A percentile compares a stretch with the other conserved stretches of the same genome.
Evolutionary conservation across 2,113 vertebrate genomes (phyloP).

Genomic region (Echinops telfairi): DNA sequence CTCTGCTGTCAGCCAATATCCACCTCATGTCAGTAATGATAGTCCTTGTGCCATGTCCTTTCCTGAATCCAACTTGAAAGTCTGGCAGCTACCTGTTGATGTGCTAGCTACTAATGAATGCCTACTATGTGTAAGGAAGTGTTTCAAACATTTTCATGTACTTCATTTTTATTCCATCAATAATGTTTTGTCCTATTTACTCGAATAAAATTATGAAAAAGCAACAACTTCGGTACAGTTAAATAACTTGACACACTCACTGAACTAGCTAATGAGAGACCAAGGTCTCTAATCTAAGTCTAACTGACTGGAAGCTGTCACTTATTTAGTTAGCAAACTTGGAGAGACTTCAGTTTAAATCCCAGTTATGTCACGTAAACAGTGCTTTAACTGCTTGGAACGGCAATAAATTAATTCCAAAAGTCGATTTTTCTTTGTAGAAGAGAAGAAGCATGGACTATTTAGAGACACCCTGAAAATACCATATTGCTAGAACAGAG

Average conservation of each 20-base stretch:
- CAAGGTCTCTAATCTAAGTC: not conserved
- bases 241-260: not conserved
- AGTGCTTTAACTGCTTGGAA: not conserved
- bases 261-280: not conserved
- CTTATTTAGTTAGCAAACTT: slow-evolving; percentile 19
- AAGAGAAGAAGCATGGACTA: not conserved
- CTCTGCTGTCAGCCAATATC: too few relatives aligned
- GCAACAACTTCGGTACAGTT: not conserved
- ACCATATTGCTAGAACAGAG: not conserved
- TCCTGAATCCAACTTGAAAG: too few relatives aligned
- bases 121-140: too few relatives aligned
- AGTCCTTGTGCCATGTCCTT: too few relatives aligned
- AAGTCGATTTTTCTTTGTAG: not conserved
- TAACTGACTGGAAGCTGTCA: not conserved
- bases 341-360: not conserved
- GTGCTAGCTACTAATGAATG: too few relatives aligned
- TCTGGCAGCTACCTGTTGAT: too few relatives aligned
- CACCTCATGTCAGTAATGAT: too few relatives aligned
- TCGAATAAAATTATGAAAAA: slow-evolving; percentile 42
- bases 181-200: not conserved
- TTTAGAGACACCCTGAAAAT: not conserved
- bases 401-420: slow-evolving; percentile 33
- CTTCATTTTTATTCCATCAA: too few relatives aligned
- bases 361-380: not conserved
- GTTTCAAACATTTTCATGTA: too few relatives aligned